A percentile compares a stretch with the other conserved stretches of the same genome.
These are phyloP conservation scores for Hermaeophaga mercurialis DNA, from an alignment of 2,888 invertebrate species.

Conservation along the genomic window DNA sequence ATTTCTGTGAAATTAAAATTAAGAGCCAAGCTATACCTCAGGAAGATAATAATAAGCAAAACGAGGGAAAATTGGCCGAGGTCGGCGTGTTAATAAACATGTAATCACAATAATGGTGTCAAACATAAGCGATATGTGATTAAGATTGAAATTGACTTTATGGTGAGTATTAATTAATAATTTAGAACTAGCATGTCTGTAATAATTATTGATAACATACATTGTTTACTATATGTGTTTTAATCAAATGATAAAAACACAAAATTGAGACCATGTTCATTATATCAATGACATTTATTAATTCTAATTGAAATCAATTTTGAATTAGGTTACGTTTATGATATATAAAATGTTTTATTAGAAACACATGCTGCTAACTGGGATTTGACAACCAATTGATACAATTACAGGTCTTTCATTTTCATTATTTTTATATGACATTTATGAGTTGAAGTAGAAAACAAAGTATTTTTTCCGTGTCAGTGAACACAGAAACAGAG, in stretches of 20 bases:
- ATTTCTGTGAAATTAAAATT: too few relatives aligned
- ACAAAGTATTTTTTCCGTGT: neutral
- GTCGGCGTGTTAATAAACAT: too few relatives aligned
- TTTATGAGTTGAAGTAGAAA: too few relatives aligned
- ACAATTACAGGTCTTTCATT: too few relatives aligned
- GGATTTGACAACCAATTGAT: too few relatives aligned
- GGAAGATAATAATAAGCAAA: too few relatives aligned
- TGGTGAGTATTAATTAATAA: constrained; percentile 2
- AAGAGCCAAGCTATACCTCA: too few relatives aligned
- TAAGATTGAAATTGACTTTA: too few relatives aligned
- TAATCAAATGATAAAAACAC: constrained; percentile 12
- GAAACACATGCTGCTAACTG: constrained; percentile 4
- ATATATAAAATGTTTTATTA: neutral
- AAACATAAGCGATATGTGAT: too few relatives aligned
- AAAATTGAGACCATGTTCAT: constrained; percentile 8
- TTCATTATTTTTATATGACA: too few relatives aligned
- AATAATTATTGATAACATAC: neutral
- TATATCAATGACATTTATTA: constrained; percentile 20
- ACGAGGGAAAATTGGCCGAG: too few relatives aligned
- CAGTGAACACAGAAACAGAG: neutral
- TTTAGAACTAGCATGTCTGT: neutral
- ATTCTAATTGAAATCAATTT: constrained; percentile 16
- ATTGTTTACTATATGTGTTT: constrained; percentile 5
- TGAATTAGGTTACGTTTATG: constrained; percentile 9
- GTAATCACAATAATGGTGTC: too few relatives aligned